Conservation (phyloP, 2,797 vertebrate species). For the Arctocebus calabarensis region DNA sequence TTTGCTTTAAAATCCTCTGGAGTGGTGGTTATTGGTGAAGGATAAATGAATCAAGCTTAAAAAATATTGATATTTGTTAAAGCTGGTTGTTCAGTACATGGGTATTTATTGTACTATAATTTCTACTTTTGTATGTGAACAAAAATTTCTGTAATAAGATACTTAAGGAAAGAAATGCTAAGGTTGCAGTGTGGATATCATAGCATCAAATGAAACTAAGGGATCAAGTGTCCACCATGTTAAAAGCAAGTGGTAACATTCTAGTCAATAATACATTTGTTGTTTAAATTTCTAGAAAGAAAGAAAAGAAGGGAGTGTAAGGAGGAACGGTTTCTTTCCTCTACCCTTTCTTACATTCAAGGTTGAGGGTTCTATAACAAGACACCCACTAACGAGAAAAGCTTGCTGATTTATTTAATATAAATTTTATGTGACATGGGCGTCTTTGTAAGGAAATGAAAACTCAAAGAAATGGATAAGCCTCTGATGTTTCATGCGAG, state of each 20-base stretch:
- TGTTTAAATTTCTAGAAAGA: neutral
- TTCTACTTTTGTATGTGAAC: neutral
- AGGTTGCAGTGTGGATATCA: neutral
- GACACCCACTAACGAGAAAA: neutral
- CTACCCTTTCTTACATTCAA: neutral
- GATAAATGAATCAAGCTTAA: neutral
- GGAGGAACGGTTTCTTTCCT: neutral
- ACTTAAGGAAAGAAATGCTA: neutral
- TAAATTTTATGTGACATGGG: neutral
- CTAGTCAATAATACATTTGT: neutral
- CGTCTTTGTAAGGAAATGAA: neutral
- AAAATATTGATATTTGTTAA: neutral
- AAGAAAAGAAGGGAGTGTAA: neutral
- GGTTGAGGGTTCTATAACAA: neutral
- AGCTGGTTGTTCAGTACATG: neutral
- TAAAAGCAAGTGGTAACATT: neutral
- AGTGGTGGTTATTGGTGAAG: neutral
- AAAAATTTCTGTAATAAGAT: neutral
- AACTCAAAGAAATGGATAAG: neutral
- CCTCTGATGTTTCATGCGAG: neutral
- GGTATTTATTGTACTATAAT: neutral
- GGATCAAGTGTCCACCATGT: neutral
- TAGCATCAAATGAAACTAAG: neutral
- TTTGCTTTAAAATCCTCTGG: neutral
- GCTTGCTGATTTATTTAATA: neutral